These are phyloP conservation scores for Onychomys leucogaster DNA, from an alignment of 2,797 vertebrate genomes.

Conservation along the genomic window DNA sequence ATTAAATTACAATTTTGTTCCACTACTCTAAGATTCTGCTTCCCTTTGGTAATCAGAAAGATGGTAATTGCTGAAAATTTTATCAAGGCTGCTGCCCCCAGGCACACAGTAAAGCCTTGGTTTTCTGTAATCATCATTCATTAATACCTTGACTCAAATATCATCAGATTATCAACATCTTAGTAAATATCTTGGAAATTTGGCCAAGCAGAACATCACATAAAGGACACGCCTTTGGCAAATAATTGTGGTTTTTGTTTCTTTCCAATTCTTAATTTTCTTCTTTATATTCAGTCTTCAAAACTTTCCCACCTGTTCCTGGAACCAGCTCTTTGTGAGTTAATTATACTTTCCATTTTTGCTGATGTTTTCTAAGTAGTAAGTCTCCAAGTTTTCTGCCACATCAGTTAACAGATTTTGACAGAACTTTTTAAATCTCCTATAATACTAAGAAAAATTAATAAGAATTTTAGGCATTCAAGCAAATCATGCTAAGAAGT, in stretches of 20 bases:
- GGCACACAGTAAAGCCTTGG: slow-evolving; percentile 74
- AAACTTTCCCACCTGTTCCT: slow-evolving; percentile 43
- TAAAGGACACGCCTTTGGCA: neutral
- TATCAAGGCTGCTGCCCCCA: slow-evolving; percentile 77
- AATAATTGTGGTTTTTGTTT: slow-evolving; percentile 66
- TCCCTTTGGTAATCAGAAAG: slow-evolving; percentile 81
- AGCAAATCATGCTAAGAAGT: neutral
- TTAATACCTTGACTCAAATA: slow-evolving; percentile 81
- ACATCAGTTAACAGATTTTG: neutral
- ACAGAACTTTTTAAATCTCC: neutral
- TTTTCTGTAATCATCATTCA: slow-evolving; percentile 84
- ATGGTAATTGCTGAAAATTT: slow-evolving; percentile 82
- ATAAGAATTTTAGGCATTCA: neutral
- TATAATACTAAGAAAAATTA: neutral
- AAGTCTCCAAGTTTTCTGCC: neutral
- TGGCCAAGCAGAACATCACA: neutral
- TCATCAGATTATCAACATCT: slow-evolving; percentile 71
- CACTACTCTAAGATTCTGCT: slow-evolving; percentile 78
- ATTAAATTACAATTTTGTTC: slow-evolving; percentile 83
- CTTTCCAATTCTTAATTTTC: slow-evolving; percentile 48
- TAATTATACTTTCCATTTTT: neutral
- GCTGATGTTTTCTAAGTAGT: slow-evolving; percentile 16
- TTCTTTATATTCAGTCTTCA: neutral
- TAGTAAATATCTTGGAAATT: slow-evolving; percentile 57
- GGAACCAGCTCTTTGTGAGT: neutral